phyloP scores from a whole-genome alignment of 2,888 invertebrate genomes.

The Aquatica leii region DNA sequence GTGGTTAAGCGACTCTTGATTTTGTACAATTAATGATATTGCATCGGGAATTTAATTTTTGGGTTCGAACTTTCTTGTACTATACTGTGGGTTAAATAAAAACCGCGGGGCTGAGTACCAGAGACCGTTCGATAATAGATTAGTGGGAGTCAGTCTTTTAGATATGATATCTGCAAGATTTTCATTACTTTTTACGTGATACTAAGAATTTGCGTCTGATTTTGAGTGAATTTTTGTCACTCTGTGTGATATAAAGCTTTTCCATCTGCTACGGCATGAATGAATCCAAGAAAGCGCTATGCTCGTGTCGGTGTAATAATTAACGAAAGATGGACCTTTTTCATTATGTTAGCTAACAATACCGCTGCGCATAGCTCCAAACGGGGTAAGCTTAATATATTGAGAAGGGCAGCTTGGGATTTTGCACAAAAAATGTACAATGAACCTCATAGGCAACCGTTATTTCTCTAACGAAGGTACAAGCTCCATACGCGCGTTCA shows the following conservation, averaged over 20 bases:
- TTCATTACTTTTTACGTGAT: background rate
- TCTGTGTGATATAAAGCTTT: background rate
- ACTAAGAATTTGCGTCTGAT: background rate
- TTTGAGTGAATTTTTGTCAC: background rate
- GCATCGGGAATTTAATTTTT: background rate
- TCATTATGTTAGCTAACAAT: slow-evolving; percentile 7
- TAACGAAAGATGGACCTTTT: background rate
- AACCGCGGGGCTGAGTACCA: background rate
- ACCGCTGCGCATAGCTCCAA: slow-evolving; percentile 1
- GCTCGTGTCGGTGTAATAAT: background rate
- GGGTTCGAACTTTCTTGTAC: background rate
- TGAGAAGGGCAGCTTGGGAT: too few species aligned
- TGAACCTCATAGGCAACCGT: too few species aligned
- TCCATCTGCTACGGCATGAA: background rate
- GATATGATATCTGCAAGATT: slow-evolving; percentile 2
- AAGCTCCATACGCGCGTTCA: too few species aligned
- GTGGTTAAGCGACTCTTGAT: background rate
- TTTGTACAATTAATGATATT: background rate
- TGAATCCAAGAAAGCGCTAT: background rate
- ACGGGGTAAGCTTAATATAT: background rate
- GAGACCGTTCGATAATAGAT: background rate
- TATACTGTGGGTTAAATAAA: background rate
- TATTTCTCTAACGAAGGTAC: too few species aligned
- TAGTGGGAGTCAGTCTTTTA: background rate
- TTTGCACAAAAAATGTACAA: too few species aligned